Evolutionary conservation across 1,140 invertebrate genomes (phyloP).

Genomic region (Anadara kagoshimensis): DNA sequence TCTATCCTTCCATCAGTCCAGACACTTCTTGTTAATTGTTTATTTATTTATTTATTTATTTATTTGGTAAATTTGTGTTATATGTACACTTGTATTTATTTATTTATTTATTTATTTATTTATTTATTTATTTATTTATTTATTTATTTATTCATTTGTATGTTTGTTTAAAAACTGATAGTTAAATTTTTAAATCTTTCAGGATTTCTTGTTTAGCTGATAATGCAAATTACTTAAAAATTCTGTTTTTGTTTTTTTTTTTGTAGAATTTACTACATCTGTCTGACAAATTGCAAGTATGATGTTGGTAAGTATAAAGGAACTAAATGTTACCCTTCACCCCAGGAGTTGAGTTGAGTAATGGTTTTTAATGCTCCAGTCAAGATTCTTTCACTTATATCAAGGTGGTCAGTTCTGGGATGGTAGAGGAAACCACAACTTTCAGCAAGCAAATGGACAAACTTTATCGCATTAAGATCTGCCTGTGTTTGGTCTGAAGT

Average conservation of each 20-base stretch:
- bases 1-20: too few species aligned
- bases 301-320: conserved; percentile 67
- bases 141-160: too few species aligned
- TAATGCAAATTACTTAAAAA: too few species aligned
- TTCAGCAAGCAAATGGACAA: background rate
- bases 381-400: background rate
- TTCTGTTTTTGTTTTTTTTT: conserved; percentile 34
- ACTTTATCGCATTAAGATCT: background rate
- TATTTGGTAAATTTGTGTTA: too few species aligned
- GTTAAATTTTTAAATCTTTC: too few species aligned
- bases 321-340: background rate
- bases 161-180: background rate
- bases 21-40: too few species aligned
- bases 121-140: background rate
- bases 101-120: too few species aligned
- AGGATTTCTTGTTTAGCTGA: too few species aligned
- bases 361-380: too few species aligned
- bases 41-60: too few species aligned
- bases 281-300: conserved; percentile 71
- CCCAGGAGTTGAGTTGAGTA: background rate
- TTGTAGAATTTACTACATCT: conserved; percentile 70
- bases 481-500: background rate
- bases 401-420: background rate
- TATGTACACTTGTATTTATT: too few species aligned
- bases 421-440: background rate